Conservation (phyloP, 2,113 vertebrate genomes). For the Uria aalge region DNA sequence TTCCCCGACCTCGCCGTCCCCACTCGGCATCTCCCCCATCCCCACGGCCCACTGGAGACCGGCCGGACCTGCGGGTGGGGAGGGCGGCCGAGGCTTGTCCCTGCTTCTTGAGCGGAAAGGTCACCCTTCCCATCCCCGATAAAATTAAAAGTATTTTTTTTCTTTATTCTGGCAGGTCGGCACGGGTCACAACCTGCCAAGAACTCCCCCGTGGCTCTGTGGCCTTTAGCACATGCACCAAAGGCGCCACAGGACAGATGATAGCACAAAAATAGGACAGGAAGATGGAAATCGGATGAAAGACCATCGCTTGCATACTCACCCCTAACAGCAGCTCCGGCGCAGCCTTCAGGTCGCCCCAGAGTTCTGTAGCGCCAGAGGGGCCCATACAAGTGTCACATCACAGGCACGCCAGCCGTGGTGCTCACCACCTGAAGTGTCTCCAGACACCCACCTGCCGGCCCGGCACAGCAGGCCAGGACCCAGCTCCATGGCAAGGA, state of each 20-base stretch:
- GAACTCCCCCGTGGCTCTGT: not conserved
- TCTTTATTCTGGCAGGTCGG: not conserved
- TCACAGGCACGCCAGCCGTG: fast-evolving
- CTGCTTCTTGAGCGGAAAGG: not conserved
- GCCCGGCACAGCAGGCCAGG: fast-evolving
- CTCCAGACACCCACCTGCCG: not conserved
- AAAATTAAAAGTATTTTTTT: not conserved
- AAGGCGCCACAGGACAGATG: not conserved
- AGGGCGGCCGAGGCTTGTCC: not conserved
- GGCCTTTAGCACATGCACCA: not conserved
- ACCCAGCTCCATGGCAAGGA: not conserved
- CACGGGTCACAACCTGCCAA: not conserved
- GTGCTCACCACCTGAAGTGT: not conserved
- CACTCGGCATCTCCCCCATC: not conserved
- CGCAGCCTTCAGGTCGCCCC: not conserved
- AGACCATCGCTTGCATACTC: fast-evolving
- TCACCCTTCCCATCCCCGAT: not conserved
- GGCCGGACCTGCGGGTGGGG: not conserved
- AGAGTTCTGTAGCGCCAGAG: not conserved
- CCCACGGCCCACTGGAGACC: not conserved
- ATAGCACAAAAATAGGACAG: not conserved
- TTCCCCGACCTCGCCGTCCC: not conserved
- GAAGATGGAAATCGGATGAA: not conserved
- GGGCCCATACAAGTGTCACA: fast-evolving
- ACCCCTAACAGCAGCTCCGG: not conserved